phyloP scores from a whole-genome alignment of 1,140 invertebrate genomes.

The Meloidogyne hapla region DNA sequence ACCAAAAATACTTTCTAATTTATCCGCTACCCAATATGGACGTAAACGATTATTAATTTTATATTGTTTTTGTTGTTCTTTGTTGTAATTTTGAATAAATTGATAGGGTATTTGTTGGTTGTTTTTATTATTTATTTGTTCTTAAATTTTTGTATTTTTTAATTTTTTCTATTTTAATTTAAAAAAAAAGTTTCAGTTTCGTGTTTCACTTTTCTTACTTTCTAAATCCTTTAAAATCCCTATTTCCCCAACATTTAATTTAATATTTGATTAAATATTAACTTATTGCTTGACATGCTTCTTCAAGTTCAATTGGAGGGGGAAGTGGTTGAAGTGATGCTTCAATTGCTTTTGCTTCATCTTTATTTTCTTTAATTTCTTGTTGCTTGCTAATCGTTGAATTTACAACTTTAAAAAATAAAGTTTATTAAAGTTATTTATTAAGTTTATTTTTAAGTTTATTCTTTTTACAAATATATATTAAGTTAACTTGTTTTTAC shows the following conservation, averaged over 20 bases:
- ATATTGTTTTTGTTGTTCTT: background rate
- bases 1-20: constrained; percentile 15
- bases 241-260: background rate
- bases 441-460: too few relatives aligned
- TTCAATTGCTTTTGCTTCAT: background rate
- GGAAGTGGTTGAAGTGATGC: background rate
- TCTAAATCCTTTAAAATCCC: too few relatives aligned
- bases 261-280: constrained; percentile 5
- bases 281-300: background rate
- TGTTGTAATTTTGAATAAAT: background rate
- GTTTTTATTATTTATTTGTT: background rate
- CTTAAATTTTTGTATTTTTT: background rate
- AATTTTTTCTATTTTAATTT: too few relatives aligned
- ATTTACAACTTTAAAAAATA: too few relatives aligned
- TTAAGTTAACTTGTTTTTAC: too few relatives aligned
- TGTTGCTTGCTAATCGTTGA: too few relatives aligned
- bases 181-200: too few relatives aligned
- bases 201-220: background rate
- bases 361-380: background rate
- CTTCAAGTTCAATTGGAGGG: constrained; percentile 2
- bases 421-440: too few relatives aligned
- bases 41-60: background rate
- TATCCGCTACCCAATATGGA: constrained; percentile 18
- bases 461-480: too few relatives aligned
- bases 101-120: background rate